Evolutionary conservation across 2,888 invertebrate species (phyloP).

Genomic region (Lamellibrachia columna): DNA sequence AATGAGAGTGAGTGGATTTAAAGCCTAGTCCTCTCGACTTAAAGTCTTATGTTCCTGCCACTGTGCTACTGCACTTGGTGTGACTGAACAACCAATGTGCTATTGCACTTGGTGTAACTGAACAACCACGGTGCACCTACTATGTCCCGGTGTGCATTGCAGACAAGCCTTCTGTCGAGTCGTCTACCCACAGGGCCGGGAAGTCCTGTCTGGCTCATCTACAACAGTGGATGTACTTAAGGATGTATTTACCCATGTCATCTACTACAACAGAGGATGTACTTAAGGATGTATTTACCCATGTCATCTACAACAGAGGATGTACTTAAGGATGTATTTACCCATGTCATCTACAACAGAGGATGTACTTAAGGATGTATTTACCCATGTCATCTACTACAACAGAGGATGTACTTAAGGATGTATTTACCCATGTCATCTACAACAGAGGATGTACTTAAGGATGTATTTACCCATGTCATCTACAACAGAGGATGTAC

Average conservation of each 20-base stretch:
- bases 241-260: not conserved
- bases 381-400: not conserved
- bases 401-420: not conserved
- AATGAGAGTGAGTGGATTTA: too few relatives aligned
- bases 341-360: not conserved
- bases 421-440: too few relatives aligned
- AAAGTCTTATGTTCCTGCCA: too few relatives aligned
- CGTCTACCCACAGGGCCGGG: slow-evolving; percentile 71
- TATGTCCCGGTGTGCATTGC: slow-evolving; percentile 64
- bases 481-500: not conserved
- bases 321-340: not conserved
- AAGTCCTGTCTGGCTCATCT: slow-evolving; percentile 67
- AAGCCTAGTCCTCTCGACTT: too few relatives aligned
- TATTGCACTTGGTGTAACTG: too few relatives aligned
- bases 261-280: not conserved
- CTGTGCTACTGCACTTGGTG: too few relatives aligned
- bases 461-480: not conserved
- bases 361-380: too few relatives aligned
- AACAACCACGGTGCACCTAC: slow-evolving; percentile 45
- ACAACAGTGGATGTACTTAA: slow-evolving; percentile 21
- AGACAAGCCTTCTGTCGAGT: slow-evolving; percentile 70
- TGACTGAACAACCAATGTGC: too few relatives aligned
- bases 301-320: not conserved
- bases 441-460: too few relatives aligned
- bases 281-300: not conserved